A percentile compares a stretch with the other conserved stretches of the same genome.
Evolutionary conservation across 2,888 invertebrate genomes (phyloP).

Genomic region (Parascotia fuliginaria): DNA sequence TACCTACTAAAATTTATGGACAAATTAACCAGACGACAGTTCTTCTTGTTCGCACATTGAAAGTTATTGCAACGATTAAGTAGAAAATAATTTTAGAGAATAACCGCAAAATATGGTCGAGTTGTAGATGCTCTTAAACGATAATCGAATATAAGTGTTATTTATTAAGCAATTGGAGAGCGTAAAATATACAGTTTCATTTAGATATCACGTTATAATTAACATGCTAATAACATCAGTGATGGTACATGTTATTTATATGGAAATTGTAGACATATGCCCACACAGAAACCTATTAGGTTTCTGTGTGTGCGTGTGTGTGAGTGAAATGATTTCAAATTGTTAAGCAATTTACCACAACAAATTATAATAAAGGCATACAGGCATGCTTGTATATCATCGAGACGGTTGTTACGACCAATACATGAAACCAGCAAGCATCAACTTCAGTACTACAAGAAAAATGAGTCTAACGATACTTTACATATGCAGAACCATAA

Average conservation of each 20-base stretch:
- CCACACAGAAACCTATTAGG: background rate
- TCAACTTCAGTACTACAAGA: too few species aligned
- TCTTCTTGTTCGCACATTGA: background rate
- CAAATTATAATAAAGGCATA: too few species aligned
- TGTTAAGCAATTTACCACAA: too few species aligned
- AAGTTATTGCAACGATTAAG: conserved; percentile 1
- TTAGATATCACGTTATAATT: background rate
- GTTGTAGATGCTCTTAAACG: background rate
- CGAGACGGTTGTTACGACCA: too few species aligned
- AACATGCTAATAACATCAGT: background rate
- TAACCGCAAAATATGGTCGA: background rate
- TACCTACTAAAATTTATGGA: conserved; percentile 10
- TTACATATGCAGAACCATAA: too few species aligned
- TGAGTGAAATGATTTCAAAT: too few species aligned
- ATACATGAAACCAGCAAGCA: too few species aligned
- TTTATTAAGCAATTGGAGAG: background rate
- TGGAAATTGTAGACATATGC: background rate
- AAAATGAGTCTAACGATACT: too few species aligned
- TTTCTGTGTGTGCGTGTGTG: too few species aligned
- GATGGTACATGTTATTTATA: background rate
- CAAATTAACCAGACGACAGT: conserved; percentile 9
- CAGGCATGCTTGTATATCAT: too few species aligned
- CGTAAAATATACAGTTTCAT: background rate
- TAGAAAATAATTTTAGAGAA: background rate
- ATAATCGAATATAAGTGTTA: background rate